Percentiles rank a stretch among this genome's conserved stretches.
phyloP scores from a whole-genome alignment of 2,113 vertebrate species.

The Oenanthe oenanthe region DNA sequence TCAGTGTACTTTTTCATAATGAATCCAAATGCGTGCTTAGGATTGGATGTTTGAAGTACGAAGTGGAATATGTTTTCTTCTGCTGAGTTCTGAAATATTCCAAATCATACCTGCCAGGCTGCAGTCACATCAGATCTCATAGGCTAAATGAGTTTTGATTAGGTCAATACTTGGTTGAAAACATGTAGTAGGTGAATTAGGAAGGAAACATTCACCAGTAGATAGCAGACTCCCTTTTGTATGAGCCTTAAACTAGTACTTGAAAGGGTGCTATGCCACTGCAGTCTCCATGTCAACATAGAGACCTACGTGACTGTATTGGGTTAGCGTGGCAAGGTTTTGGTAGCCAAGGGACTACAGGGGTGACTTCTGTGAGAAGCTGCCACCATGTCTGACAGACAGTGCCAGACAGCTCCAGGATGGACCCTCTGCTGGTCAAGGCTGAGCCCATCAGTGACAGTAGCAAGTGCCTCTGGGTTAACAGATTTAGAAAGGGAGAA shows the following conservation, averaged over 20 bases:
- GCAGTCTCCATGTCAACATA: neutral
- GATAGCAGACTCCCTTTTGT: neutral
- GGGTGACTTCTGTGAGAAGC: neutral
- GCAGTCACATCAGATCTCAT: neutral
- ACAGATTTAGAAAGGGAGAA: neutral
- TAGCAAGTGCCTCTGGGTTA: neutral
- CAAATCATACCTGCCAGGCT: neutral
- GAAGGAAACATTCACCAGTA: neutral
- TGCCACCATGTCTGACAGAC: neutral
- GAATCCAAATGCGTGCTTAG: neutral
- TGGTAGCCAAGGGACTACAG: neutral
- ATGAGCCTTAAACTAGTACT: neutral
- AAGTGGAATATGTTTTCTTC: neutral
- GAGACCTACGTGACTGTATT: neutral
- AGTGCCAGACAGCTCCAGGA: neutral
- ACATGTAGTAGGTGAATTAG: neutral
- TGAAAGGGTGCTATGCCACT: neutral
- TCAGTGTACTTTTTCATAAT: neutral
- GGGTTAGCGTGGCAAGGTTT: neutral
- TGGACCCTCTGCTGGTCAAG: accelerated
- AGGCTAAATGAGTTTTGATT: conserved; percentile 14
- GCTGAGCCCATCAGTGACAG: neutral
- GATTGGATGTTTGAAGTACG: neutral
- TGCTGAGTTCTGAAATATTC: neutral
- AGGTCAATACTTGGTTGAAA: conserved; percentile 40